Percentiles rank a stretch among this genome's conserved stretches.
These are phyloP conservation scores for Montipora efflorescens DNA, from an alignment of 64 coral and sea anemone genomes.

Conservation along the genomic window DNA sequence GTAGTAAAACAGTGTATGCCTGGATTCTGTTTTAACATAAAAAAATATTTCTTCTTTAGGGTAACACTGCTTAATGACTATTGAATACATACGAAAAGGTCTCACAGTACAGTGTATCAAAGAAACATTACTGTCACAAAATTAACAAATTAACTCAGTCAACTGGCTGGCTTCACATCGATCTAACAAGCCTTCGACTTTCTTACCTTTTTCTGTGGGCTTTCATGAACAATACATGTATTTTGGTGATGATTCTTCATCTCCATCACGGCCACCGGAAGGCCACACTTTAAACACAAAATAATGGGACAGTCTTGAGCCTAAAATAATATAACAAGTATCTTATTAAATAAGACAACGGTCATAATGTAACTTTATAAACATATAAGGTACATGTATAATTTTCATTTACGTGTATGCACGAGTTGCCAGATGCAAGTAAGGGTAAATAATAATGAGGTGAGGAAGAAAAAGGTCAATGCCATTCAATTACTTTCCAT, in stretches of 20 bases:
- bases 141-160: constrained; percentile 16
- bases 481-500: constrained; percentile 16
- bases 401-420: constrained; percentile 16
- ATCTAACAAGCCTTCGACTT: constrained; percentile 15
- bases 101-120: constrained; percentile 10
- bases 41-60: not conserved
- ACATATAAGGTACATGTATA: constrained; percentile 16
- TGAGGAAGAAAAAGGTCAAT: constrained; percentile 20
- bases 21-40: constrained; percentile 24
- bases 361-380: constrained; percentile 24
- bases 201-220: constrained; percentile 18
- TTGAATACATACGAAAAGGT: constrained; percentile 16
- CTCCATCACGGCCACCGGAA: constrained; percentile 13
- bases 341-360: constrained; percentile 20
- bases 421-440: constrained; percentile 21
- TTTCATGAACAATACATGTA: constrained; percentile 24
- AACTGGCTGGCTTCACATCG: constrained; percentile 17
- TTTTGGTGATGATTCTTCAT: constrained; percentile 16
- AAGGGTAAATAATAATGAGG: constrained; percentile 20
- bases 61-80: constrained; percentile 19
- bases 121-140: constrained; percentile 20
- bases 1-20: constrained; percentile 14
- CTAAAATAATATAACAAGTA: constrained; percentile 25
- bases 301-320: constrained; percentile 18
- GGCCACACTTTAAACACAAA: constrained; percentile 19